phyloP scores from a whole-genome alignment of 92 coral and sea anemone species.

The Epizoanthus ramosus region DNA sequence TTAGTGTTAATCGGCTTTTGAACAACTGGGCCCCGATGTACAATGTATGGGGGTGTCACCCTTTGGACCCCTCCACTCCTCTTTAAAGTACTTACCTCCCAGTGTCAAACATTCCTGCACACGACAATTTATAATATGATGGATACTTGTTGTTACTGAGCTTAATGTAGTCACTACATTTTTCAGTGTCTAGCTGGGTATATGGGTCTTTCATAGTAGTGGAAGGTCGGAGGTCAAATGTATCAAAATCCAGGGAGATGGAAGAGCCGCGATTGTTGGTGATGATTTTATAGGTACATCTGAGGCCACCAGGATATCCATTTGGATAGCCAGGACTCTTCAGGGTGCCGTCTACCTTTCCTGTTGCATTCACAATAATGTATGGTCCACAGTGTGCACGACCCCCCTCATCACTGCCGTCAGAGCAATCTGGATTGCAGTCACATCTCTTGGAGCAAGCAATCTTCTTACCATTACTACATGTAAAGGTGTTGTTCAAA shows the following conservation, averaged over 20 bases:
- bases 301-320: neutral
- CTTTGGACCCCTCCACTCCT: too few relatives aligned
- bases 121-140: neutral
- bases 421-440: conserved; percentile 17
- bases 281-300: conserved; percentile 1
- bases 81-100: conserved; percentile 1
- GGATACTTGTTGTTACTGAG: conserved; percentile 6
- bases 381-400: neutral
- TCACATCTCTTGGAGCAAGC: conserved; percentile 23
- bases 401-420: neutral
- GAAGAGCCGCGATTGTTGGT: neutral
- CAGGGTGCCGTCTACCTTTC: conserved; percentile 4
- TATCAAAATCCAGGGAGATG: neutral
- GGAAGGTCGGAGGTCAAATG: conserved; percentile 9
- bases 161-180: neutral
- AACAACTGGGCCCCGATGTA: too few relatives aligned
- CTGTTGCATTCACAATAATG: conserved; percentile 7
- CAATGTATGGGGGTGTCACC: too few relatives aligned
- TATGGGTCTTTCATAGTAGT: neutral
- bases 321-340: conserved; percentile 4
- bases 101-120: neutral
- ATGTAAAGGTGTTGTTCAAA: neutral
- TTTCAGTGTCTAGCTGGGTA: neutral
- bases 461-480: neutral
- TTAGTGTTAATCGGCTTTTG: too few relatives aligned